These are phyloP conservation scores for Eulemur rufifrons DNA, from an alignment of 2,113 vertebrate genomes.

Conservation along the genomic window DNA sequence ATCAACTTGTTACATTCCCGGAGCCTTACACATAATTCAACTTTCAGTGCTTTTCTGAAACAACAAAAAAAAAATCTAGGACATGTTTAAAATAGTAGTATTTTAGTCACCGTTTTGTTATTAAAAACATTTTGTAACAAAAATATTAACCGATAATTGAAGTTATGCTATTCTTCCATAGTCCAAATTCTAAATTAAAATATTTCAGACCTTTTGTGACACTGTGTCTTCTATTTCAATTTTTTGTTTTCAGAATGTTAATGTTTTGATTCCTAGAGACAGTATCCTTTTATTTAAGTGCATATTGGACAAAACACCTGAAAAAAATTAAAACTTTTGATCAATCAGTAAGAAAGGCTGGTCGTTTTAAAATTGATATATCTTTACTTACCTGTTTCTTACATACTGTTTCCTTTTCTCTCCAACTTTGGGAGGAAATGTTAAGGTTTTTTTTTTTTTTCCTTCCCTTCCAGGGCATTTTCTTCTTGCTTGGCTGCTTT, in stretches of 20 bases:
- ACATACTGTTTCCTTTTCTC: conserved; percentile 10
- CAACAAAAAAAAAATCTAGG: conserved; percentile 85
- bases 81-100: conserved; percentile 86
- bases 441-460: conserved; percentile 14
- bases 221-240: conserved; percentile 35
- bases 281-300: conserved; percentile 79
- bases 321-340: conserved; percentile 51
- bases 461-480: conserved; percentile 38
- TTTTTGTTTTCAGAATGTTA: conserved; percentile 74
- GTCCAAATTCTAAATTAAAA: conserved; percentile 50
- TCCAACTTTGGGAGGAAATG: conserved; percentile 44
- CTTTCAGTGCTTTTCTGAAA: conserved; percentile 88
- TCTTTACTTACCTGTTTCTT: conserved; percentile 70
- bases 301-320: conserved; percentile 55
- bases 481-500: conserved; percentile 63
- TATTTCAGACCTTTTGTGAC: conserved; percentile 51
- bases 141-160: conserved; percentile 78
- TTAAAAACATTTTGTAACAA: conserved; percentile 74
- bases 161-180: conserved; percentile 82
- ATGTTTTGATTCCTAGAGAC: conserved; percentile 76
- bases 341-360: conserved; percentile 6
- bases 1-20: conserved; percentile 89
- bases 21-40: conserved; percentile 89
- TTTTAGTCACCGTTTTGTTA: conserved; percentile 81
- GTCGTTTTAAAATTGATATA: not conserved